Conservation (phyloP, 2,888 invertebrate genomes). For the Dryobota labecula region DNA sequence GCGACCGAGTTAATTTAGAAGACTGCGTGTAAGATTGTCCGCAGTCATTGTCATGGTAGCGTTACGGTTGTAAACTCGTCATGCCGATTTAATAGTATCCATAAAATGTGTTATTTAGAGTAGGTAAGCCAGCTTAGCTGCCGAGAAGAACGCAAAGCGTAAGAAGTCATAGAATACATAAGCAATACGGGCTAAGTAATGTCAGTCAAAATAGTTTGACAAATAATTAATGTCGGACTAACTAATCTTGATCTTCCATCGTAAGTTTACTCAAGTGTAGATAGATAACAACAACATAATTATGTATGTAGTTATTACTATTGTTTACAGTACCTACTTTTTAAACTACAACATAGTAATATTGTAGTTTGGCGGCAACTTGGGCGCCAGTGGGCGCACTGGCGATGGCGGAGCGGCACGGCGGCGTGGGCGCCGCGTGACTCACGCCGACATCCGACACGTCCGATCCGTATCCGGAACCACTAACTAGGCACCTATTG, state of each 20-base stretch:
- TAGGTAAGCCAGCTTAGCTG: conserved; percentile 44
- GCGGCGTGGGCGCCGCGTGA: conserved; percentile 84
- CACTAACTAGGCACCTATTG: conserved; percentile 87
- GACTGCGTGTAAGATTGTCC: conserved; percentile 73
- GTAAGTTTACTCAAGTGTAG: not conserved
- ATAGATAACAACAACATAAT: not conserved
- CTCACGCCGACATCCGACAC: conserved; percentile 91
- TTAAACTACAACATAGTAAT: conserved; percentile 23
- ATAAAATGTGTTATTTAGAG: conserved; percentile 58
- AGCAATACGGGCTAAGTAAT: not conserved
- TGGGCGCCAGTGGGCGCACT: conserved; percentile 69
- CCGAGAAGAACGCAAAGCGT: conserved; percentile 15
- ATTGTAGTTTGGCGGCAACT: conserved; percentile 52
- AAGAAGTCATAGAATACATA: too few species aligned
- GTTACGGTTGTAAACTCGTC: conserved; percentile 70
- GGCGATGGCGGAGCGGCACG: conserved; percentile 64
- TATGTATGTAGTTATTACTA: not conserved
- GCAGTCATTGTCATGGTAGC: conserved; percentile 72
- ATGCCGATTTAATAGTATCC: conserved; percentile 65
- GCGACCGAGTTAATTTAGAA: conserved; percentile 76
- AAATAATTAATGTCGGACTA: conserved; percentile 18
- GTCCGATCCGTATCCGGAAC: conserved; percentile 90
- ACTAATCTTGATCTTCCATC: conserved; percentile 51
- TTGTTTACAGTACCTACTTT: conserved; percentile 13
- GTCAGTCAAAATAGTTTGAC: not conserved